A percentile compares a stretch with the other conserved stretches of the same genome.
These are phyloP conservation scores for Corythornis leucogaster DNA, from an alignment of 2,797 vertebrate genomes.

Conservation along the genomic window DNA sequence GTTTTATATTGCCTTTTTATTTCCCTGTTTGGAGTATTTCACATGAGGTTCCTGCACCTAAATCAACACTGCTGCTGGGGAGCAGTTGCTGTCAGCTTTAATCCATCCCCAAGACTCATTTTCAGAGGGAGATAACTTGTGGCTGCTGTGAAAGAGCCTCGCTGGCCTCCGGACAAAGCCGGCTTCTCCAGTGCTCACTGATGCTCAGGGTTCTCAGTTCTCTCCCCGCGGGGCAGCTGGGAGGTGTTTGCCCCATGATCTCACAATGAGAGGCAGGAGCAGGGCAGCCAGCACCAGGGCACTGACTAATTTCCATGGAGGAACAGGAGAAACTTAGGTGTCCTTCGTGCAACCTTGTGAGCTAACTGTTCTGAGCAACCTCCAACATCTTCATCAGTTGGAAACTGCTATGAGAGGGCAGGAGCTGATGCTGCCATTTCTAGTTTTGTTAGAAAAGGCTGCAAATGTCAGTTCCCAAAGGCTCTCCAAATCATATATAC, in stretches of 20 bases:
- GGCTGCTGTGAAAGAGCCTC: not conserved
- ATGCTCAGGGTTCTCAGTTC: not conserved
- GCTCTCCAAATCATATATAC: no score
- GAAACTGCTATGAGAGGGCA: constrained; percentile 17
- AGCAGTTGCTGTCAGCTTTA: not conserved
- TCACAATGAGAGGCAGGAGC: not conserved
- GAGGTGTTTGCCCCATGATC: not conserved
- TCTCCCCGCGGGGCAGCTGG: not conserved
- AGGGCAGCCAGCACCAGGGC: not conserved
- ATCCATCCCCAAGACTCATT: not conserved
- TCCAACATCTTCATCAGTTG: not conserved
- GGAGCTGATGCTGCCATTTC: not conserved
- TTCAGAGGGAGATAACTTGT: not conserved
- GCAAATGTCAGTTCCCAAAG: not conserved
- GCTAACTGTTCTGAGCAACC: no score
- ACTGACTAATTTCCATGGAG: accelerated
- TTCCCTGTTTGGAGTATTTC: not conserved
- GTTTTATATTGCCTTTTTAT: not conserved
- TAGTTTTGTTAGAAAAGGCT: not conserved
- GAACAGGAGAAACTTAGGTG: not conserved
- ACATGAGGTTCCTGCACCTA: not conserved
- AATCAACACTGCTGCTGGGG: not conserved
- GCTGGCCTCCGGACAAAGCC: not conserved
- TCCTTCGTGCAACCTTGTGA: not conserved
- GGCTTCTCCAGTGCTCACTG: accelerated